Base-by-base conservation (phyloP, 2,797 vertebrate genomes). In the Paedocypris micromegethes region DNA sequence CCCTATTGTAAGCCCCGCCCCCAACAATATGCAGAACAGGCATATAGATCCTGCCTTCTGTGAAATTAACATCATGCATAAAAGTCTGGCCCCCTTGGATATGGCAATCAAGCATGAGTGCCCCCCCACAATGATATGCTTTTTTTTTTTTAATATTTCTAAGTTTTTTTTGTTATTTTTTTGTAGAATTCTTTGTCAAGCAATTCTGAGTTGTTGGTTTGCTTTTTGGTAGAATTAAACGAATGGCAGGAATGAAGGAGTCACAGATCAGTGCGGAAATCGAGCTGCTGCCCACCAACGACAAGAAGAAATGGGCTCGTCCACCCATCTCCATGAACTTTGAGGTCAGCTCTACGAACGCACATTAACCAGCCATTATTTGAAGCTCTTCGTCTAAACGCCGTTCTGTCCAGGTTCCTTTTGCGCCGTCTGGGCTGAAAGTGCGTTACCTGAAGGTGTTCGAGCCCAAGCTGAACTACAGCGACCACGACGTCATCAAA, bases 241-340 rank as follows among this genome's bases (percentile, higher is more conserved):
- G 93, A 9, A 94, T 94, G 92, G 93, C 91, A 68, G 92, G 92
- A 68, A 94, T 92, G 93, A 94, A 94, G 87, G 92, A 93, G 82
- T 93, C 91, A 2, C 91, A 93, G 83, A 94, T 93, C 84, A 93
- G 92, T 2, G 91, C 92, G 0, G 91, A 94, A 86, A 93, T 93
- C 5, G 91, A 94, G 75, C 86, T 92, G 63, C 82, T 93, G 62
- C 91, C 91, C 72, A 93, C 91, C 68, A 94, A 93, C 2, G 91
- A 93, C 78, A 94, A 93, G 84, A 94, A 94, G 83, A 94, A 93
- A 79, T 94, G 92, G 92, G 91, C 92, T 66, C 88, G 92, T 43
- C 92, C 92, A 52, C 92, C 93, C 0, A 94, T 94, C 84, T 94
- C 93, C 58, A 94, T 94, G 92, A 94, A 94, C 86, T 94, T 94